Evolutionary conservation across 2,113 vertebrate genomes (phyloP), one percentile per base, ranked within the genome.

Genomic region (Melanotaenia duboulayi): DNA sequence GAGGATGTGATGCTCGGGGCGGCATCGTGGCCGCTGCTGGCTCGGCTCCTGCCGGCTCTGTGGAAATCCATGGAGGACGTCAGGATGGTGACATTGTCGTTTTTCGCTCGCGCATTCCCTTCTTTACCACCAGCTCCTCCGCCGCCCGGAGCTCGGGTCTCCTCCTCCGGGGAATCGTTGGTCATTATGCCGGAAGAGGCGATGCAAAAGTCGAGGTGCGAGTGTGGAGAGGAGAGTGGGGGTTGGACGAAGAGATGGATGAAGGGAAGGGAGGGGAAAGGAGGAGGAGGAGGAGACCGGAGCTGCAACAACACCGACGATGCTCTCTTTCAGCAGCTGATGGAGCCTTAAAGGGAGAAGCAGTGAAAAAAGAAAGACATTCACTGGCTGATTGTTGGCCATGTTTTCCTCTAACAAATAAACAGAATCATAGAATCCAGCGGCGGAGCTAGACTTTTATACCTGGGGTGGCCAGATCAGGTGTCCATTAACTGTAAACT

Each of bases 61-160:
- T 79, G 82, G 4, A 82, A 54, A 76, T 92, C 91, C 89, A 81
- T 85, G 81, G 90, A 89, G 25, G 91, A 90, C 11, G 91, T 91
- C 74, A 92, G 83, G 76, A 92, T 92, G 72, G 91, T 92, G 55
- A 92, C 91, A 85, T 92, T 90, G 84, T 92, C 90, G 63, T 92
- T 80, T 10, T 74, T 78, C 14, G 32, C 84, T 71, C 17, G 37
- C 40, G 17, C 55, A 6, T 28, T 28, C 3, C 28, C 19, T 11
- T 64, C 82, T 76, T 65, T 68, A 3, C 71, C 74, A 14, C 74
- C 77, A 0, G 63, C 71, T 24, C 59, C 70, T 0, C 79, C 63
- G 50, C 74, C 32, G 39, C 79, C 71, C 67, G 81, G 81, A 46
- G 78, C 59, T 78, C 80, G 76, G 82, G 64, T 80, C 80, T 90